phyloP scores from a whole-genome alignment of 1,140 invertebrate species.

The Sycophaga agraensis region DNA sequence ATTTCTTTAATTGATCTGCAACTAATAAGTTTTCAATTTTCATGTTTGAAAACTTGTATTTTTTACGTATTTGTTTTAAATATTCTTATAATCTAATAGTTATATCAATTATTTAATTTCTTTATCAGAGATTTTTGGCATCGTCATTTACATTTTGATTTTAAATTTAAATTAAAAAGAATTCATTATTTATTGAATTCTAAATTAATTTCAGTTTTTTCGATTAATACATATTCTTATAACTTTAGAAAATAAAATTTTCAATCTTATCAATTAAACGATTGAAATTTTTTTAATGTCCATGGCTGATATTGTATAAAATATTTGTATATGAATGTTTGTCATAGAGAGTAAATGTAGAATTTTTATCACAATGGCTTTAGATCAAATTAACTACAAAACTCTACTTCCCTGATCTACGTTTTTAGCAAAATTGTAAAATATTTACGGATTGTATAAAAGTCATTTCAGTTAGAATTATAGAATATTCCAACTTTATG shows the following conservation, averaged over 20 bases:
- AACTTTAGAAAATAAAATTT: background rate
- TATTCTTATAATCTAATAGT: constrained; percentile 16
- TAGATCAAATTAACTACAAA: too few species aligned
- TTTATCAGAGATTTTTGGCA: background rate
- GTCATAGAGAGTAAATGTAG: too few species aligned
- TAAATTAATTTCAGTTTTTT: background rate
- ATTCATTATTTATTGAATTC: constrained; percentile 2
- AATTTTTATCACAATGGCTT: too few species aligned
- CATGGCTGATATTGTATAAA: too few species aligned
- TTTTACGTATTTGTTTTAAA: background rate
- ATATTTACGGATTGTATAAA: too few species aligned
- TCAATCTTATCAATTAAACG: background rate
- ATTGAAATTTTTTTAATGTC: background rate
- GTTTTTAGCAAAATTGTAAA: too few species aligned
- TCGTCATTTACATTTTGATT: constrained; percentile 1
- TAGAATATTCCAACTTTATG: background rate
- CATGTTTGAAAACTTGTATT: too few species aligned
- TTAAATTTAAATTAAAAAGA: constrained; percentile 6
- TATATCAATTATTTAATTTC: background rate
- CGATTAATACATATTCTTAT: background rate
- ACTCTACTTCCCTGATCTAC: too few species aligned
- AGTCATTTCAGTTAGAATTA: background rate
- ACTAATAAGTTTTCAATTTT: too few species aligned
- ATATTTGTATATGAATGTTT: too few species aligned
- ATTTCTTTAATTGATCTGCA: too few species aligned